Base-by-base conservation (phyloP, 2,888 invertebrate species). In the Drosophila melanosoma region DNA sequence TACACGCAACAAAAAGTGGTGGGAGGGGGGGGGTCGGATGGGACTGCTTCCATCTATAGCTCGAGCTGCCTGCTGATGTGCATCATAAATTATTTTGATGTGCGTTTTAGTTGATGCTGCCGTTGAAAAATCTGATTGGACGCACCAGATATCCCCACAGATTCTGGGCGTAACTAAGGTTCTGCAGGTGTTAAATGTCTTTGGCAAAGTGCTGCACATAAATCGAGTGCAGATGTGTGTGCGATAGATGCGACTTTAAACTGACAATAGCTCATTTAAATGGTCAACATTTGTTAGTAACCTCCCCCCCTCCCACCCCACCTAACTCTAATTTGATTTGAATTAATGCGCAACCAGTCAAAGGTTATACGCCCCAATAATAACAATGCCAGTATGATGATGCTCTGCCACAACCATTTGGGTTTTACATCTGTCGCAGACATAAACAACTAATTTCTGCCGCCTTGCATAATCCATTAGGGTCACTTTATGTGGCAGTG, bases 31-130 rank as follows among this genome's bases (percentile, higher is more conserved):
- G 15, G 26, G 12, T 0, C 0, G 2, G 45, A 26, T 0, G 0
- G 2, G 45, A 26, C 29, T 23, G 60, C 66, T 68, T 8, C 45
- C 66, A 58, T 68, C 72, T 70, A 60, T 63, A 45, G 56, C 69
- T 65, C 23, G 57, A 54, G 52, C 51, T 65, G 62, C 48, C 62
- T 66, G 72, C 75, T 84, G 85, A 86, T 87, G 85, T 87, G 87
- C 84, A 87, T 80, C 87, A 86, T 86, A 84, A 86, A 87, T 86
- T 85, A 87, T 85, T 86, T 83, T 87, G 87, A 86, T 86, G 87
- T 84, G 83, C 84, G 84, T 74, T 85, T 82, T 71, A 74, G 83
- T 78, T 85, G 82, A 66, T 76, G 67, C 82, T 70, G 72, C 69
- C 76, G 82, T 62, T 81, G 76, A 84, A 84, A 84, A 84, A 84